Base-by-base conservation (phyloP, 30 jellyfish, hydroid and myxozoan genomes). In the Pseudorhiza aurosa region DNA sequence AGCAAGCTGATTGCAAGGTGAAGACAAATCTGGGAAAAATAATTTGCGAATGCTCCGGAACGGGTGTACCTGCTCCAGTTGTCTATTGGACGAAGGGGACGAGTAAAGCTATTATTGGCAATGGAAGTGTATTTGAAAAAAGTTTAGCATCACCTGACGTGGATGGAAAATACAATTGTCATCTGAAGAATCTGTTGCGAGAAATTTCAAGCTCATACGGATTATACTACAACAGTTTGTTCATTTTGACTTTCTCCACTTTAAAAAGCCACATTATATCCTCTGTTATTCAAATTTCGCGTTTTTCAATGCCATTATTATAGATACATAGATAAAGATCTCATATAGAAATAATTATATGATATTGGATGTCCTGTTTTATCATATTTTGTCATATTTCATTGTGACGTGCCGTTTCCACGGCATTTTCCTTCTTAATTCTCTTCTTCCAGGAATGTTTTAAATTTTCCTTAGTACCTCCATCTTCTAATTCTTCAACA, bases 131-230 rank as follows among this genome's bases (percentile, higher is more conserved):
- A 12, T 78, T 21, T 51, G 82, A 78, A 21, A 31, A 44, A 45
- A 39, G 37, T n/a, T 36, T 78, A 6, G 50, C 44, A 14, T 46
- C 80, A 26, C 30, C 12, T 1, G 39, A 47, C 22, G 92, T 78
- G 27, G 89, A 69, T 28, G 97, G 88, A 43, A 72, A 59, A 39
- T 88, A 88, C 58, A 79, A 69, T 26, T 88, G 97, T 36, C 85
- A 73, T 43, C 50, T 88, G 85, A 30, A 60, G 47, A 88, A 88
- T 63, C 43, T 78, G 46, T 68, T 78, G 29, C 26, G 31, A 29
- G 73, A 63, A 21, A 78, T 45, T 22, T 35, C 68, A 25, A 44
- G 75, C 39, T 21, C 81, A 0, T 44, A 62, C 43, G 29, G 28
- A 12, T 75, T 75, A 11, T 75, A 36, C 29, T 70, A 49, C 30